Base-by-base conservation (phyloP, 2,888 invertebrate species). In the Nomada fucata region DNA sequence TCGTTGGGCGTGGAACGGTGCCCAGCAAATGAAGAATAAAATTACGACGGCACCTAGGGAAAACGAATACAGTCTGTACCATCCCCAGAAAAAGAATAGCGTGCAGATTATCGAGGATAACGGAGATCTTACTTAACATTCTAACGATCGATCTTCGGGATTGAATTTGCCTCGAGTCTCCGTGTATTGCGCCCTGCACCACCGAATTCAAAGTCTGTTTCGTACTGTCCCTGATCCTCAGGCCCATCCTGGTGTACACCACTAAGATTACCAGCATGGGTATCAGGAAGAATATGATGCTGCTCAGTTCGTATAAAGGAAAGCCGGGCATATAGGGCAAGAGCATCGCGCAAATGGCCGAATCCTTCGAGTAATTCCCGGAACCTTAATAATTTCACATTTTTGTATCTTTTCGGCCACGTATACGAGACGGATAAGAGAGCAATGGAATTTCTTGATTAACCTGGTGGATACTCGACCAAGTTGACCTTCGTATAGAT, bases 11-110 rank as follows among this genome's bases (percentile, higher is more conserved):
- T 99, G 99, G 94, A 98, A 99, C 44, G 99, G 99, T 0, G 98
- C 98, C 98, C 99, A 99, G 94, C 98, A 98, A 15, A 98, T 94
- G 94, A 98, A 98, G 95, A 99, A 99, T 50, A 97, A 97, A 10
- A 98, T 95, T 72, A 99, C 99, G 29, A 99, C 98, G 2, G 98
- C 98, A 87, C 97, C 99, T 99, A 95, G 18, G 95, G 94, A 74
- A 74, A 18, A 52, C 23, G 10, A 23, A 7, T 9, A 13, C 3
- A 42, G 79, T 26, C 23, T 59, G 29, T 13, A 7, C 2, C 10
- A 47, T n/a, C 44, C 26, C 2, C 29, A 23, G 29, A 29, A 50
- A 18, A 36, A 20, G 29, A 44, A 15, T 13, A 13, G 18, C 7
- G 15, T 0, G 3, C 20, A 42, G 63, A 53, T 50, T 1, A 9